Conservation (phyloP, 2,797 vertebrate species). For the Eidolon dupreanum region DNA sequence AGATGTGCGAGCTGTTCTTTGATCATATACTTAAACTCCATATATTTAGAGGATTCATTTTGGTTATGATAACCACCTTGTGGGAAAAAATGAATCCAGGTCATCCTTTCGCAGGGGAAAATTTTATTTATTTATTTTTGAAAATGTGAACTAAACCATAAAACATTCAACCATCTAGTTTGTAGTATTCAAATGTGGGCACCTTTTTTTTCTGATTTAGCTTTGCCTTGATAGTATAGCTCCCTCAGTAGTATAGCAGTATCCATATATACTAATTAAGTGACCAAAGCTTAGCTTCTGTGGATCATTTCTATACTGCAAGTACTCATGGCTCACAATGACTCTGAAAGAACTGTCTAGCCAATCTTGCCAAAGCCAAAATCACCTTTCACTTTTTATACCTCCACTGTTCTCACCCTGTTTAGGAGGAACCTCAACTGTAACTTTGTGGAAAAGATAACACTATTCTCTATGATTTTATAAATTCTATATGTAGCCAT, state of each 20-base stretch:
- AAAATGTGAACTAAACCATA: conserved; percentile 39
- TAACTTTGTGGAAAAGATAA: conserved; percentile 27
- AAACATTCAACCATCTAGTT: conserved; percentile 23
- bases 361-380: conserved; percentile 67
- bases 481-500: neutral
- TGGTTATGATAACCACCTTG: conserved; percentile 41
- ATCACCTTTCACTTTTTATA: conserved; percentile 66
- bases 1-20: conserved; percentile 52
- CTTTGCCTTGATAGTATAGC: neutral
- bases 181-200: conserved; percentile 35
- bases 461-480: neutral
- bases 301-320: conserved; percentile 50
- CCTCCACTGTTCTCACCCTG: conserved; percentile 39
- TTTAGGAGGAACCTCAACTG: neutral
- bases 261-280: conserved; percentile 59
- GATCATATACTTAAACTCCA: conserved; percentile 40
- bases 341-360: conserved; percentile 58
- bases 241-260: conserved; percentile 40
- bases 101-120: neutral
- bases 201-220: neutral
- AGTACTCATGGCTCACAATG: conserved; percentile 60
- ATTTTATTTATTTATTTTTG: neutral
- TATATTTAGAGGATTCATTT: conserved; percentile 28
- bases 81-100: conserved; percentile 2
- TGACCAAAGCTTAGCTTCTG: conserved; percentile 60